phyloP scores from a whole-genome alignment of 1,140 invertebrate genomes.

The Leptopilina clavipes region DNA sequence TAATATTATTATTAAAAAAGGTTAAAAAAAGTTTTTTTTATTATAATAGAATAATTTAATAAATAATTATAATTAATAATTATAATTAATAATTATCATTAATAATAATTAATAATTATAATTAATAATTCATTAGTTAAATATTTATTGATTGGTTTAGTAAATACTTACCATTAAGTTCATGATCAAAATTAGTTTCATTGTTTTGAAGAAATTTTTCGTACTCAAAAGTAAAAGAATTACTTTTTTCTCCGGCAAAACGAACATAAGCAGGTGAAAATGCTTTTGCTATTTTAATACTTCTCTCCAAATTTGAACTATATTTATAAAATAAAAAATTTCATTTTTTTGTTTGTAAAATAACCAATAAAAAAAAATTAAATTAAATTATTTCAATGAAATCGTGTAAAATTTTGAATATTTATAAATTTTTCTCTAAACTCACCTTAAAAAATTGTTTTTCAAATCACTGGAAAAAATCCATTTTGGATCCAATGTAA shows the following conservation, averaged over 20 bases:
- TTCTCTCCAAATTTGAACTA: slow-evolving; percentile 53
- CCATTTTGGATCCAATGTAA: slow-evolving; percentile 77
- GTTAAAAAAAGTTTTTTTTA: too few species aligned
- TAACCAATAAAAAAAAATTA: too few species aligned
- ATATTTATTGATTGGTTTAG: too few species aligned
- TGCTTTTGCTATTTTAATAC: slow-evolving; percentile 76
- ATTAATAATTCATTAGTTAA: too few species aligned
- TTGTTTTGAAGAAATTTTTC: slow-evolving; percentile 58
- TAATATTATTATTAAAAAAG: too few species aligned
- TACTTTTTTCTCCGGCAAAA: slow-evolving; percentile 77
- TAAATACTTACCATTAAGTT: slow-evolving; percentile 59
- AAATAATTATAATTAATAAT: too few species aligned
- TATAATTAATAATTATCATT: too few species aligned
- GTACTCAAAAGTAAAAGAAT: slow-evolving; percentile 72
- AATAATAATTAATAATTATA: too few species aligned
- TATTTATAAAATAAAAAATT: slow-evolving; percentile 52
- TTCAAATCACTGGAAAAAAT: slow-evolving; percentile 62
- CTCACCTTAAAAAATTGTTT: slow-evolving; percentile 68
- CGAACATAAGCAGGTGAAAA: slow-evolving; percentile 78
- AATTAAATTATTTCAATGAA: neutral
- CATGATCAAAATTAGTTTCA: slow-evolving; percentile 42
- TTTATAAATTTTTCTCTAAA: slow-evolving; percentile 41
- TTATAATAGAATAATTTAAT: too few species aligned
- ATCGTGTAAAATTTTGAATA: too few species aligned
- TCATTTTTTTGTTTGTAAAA: too few species aligned